A percentile compares a stretch with the other conserved stretches of the same genome.
These are phyloP conservation scores for Mactra quadrangularis DNA, from an alignment of 1,140 invertebrate genomes.

Conservation along the genomic window DNA sequence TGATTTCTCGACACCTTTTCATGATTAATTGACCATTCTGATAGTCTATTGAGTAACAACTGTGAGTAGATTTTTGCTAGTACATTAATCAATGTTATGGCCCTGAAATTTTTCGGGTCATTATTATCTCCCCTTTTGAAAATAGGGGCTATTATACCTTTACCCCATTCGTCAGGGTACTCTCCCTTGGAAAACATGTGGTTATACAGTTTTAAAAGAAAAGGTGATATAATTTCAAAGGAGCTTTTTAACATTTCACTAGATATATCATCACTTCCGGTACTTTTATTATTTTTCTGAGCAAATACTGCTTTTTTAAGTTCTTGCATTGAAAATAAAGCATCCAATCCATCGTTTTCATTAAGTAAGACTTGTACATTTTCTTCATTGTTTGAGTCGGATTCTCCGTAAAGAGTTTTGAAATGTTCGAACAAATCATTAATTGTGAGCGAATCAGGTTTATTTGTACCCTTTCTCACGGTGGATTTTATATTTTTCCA, in stretches of 20 bases:
- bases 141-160: background rate
- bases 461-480: background rate
- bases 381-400: background rate
- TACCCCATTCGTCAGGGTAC: background rate
- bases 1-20: background rate
- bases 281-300: background rate
- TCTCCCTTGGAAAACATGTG: background rate
- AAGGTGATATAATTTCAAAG: background rate
- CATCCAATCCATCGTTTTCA: background rate
- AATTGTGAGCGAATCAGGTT: background rate
- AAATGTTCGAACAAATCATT: background rate
- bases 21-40: background rate
- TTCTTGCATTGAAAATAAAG: background rate
- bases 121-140: background rate
- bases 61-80: constrained; percentile 3
- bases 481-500: background rate
- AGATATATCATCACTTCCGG: background rate
- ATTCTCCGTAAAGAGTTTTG: background rate
- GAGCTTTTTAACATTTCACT: background rate
- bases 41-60: background rate
- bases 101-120: background rate
- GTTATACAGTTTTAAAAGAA: background rate
- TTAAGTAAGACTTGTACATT: background rate
- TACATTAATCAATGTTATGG: background rate
- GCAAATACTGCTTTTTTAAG: background rate